Base-by-base conservation (phyloP, 2,113 vertebrate genomes). In the Ondatra zibethicus region DNA sequence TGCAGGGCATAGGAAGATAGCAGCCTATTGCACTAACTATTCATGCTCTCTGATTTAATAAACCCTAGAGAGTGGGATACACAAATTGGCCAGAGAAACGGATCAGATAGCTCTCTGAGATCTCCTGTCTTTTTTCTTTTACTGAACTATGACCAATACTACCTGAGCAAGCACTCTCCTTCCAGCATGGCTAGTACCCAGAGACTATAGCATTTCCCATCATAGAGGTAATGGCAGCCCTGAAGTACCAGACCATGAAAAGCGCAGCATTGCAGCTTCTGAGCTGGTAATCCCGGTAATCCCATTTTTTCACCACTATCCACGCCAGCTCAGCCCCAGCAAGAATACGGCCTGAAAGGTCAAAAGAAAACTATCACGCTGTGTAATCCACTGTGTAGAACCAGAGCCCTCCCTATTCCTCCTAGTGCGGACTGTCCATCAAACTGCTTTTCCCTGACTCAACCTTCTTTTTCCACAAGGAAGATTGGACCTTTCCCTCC, bases 131-230 rank as follows among this genome's bases (percentile, higher is more conserved):
- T 77, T 89, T 86, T 89, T 88, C 90, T 93, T 95, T 93, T 76
- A 45, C 93, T 91, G 92, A 75, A 70, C 61, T 81, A 86, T 96
- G 93, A 91, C 92, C 2, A 4, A 45, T 81, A 50, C 66, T 95
- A 92, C 92, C 86, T 95, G 77, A 96, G 88, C 92, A 96, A 96
- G 84, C 1, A 25, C 81, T 97, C 86, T 55, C 93, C 91, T 97
- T 89, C 75, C 92, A 97, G 96, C 80, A 87, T 86, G 88, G 86
- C 92, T 93, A 86, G 93, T 96, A 82, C 96, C 95, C 95, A 88
- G 95, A 95, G 76, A 91, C 96, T 91, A 36, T 78, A 81, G 42
- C 93, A 65, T 90, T 91, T 95, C 73, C 95, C 25, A 1, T 94
- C 95, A 78, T 16, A 80, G 84, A 93, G 91, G 92, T 72, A 70